Conservation (phyloP, 2,888 invertebrate genomes). For the Tinea trinotella region DNA sequence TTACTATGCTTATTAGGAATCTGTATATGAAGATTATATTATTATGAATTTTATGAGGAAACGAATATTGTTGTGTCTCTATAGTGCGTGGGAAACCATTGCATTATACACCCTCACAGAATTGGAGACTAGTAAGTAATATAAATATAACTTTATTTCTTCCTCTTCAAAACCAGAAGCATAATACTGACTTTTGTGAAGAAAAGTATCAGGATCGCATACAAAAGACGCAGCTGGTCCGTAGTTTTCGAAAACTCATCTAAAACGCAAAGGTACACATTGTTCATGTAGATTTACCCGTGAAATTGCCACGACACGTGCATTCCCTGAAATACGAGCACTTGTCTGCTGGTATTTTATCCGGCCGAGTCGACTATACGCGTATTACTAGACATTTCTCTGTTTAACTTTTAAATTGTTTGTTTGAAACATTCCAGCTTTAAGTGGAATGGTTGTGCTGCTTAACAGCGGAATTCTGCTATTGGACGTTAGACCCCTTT, state of each 20-base stretch:
- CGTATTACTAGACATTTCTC: constrained; percentile 18
- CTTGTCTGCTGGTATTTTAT: constrained; percentile 19
- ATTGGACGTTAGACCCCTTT: background rate
- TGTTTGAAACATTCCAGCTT: constrained; percentile 17
- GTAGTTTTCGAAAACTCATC: constrained; percentile 12
- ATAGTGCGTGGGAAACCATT: no score
- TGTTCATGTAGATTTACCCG: constrained; percentile 16
- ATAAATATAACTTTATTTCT: no score
- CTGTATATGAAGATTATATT: no score
- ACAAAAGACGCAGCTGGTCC: background rate
- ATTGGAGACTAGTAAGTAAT: no score
- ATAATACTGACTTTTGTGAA: no score
- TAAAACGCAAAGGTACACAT: constrained; percentile 11
- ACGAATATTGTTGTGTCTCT: no score
- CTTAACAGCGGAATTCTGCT: background rate
- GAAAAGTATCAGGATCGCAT: background rate
- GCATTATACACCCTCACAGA: no score
- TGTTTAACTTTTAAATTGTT: constrained; percentile 24
- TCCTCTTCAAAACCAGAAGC: no score
- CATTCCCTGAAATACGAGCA: constrained; percentile 21
- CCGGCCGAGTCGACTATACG: constrained; percentile 3
- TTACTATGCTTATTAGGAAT: no score
- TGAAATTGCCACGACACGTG: constrained; percentile 20
- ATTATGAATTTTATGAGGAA: no score
- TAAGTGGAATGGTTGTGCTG: constrained; percentile 2